Conservation (phyloP, 2,113 vertebrate species). For the Hystrix brachyura region DNA sequence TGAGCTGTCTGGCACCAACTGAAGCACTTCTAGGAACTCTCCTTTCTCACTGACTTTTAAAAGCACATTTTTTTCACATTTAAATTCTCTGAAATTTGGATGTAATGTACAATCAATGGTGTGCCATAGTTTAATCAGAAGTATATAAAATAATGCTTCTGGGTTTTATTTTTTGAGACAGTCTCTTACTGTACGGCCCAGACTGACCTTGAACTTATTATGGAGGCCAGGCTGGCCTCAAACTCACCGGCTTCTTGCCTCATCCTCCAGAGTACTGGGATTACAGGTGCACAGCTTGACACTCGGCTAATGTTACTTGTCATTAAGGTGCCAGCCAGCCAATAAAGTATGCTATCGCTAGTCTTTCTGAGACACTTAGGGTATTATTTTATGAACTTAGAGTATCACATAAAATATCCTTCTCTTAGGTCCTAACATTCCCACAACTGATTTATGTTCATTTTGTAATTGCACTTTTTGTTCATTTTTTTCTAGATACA, state of each 20-base stretch:
- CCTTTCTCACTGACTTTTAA: constrained; percentile 11
- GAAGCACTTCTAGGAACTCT: background rate
- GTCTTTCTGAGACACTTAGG: background rate
- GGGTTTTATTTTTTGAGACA: background rate
- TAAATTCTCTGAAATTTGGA: constrained; percentile 28
- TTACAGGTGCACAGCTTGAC: background rate
- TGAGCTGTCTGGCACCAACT: background rate
- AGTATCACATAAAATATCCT: background rate
- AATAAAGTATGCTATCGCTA: background rate
- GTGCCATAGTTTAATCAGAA: background rate
- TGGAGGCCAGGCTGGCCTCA: background rate
- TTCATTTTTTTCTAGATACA: constrained; percentile 34
- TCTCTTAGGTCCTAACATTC: background rate
- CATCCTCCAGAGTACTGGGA: background rate
- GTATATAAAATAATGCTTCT: background rate
- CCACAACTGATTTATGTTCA: background rate
- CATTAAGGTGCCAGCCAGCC: background rate
- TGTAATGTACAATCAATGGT: background rate
- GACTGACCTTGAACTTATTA: too few relatives aligned
- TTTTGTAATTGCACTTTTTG: constrained; percentile 3
- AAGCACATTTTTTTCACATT: background rate
- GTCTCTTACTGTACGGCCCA: background rate
- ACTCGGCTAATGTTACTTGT: background rate
- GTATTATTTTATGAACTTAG: background rate
- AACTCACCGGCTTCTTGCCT: background rate